A percentile compares a stretch with the other conserved stretches of the same genome.
These are phyloP conservation scores for Atractosteus spatula DNA, from an alignment of 2,113 vertebrate species.

Conservation along the genomic window DNA sequence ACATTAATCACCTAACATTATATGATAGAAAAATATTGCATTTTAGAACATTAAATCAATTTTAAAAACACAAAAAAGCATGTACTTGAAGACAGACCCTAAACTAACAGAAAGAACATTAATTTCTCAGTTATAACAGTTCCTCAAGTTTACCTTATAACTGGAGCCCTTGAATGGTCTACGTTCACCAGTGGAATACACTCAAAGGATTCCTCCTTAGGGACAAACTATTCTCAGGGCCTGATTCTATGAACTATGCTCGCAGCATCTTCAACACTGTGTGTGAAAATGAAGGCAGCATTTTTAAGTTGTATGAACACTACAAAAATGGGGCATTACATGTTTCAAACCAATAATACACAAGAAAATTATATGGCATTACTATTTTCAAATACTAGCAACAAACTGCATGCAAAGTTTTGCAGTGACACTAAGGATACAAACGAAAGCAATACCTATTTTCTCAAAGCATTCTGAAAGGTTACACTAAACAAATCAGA, in stretches of 20 bases:
- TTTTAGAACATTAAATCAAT: conserved; percentile 22
- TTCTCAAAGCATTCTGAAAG: conserved; percentile 32
- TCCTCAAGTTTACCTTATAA: conserved; percentile 91
- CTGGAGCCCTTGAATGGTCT: conserved; percentile 96
- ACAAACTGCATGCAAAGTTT: conserved; percentile 58
- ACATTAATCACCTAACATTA: conserved; percentile 38
- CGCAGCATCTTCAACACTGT: conserved; percentile 99
- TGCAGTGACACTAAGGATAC: conserved; percentile 17
- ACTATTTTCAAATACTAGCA: conserved; percentile 43
- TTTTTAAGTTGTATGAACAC: conserved; percentile 68
- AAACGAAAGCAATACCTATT: conserved; percentile 22
- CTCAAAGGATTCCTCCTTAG: conserved; percentile 98
- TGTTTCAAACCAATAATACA: conserved; percentile 48
- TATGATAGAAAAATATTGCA: conserved; percentile 26
- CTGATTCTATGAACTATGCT: conserved; percentile 98
- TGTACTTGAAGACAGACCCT: conserved; percentile 41
- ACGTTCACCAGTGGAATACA: conserved; percentile 96
- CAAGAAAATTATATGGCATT: conserved; percentile 33
- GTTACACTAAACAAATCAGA: conserved; percentile 32
- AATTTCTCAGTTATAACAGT: conserved; percentile 54
- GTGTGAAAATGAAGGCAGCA: conserved; percentile 99
- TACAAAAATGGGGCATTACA: conserved; percentile 57
- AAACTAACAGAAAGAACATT: conserved; percentile 46
- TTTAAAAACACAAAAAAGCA: conserved; percentile 34
- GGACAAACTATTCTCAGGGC: conserved; percentile 95